Percentiles rank a stretch among this genome's conserved stretches.
These are phyloP conservation scores for Clarias fuscus DNA, from an alignment of 2,797 vertebrate species.

Conservation along the genomic window DNA sequence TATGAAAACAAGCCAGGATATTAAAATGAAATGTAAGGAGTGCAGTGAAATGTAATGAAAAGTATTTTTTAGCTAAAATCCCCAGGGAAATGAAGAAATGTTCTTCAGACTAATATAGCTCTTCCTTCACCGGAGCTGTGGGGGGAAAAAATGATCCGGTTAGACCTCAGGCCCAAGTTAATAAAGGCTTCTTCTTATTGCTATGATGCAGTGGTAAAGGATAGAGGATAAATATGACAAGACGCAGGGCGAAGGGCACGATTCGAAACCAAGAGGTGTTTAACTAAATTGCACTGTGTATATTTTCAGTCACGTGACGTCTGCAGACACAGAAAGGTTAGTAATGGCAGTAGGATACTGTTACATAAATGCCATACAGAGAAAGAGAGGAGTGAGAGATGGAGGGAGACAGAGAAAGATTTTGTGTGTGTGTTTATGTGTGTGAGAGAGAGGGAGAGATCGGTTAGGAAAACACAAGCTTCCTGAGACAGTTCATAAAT, in stretches of 20 bases:
- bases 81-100: not conserved
- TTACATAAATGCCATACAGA: not conserved
- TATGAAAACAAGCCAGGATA: slow-evolving; percentile 5
- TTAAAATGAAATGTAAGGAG: not conserved
- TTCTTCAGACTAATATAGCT: slow-evolving; percentile 7
- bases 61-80: not conserved
- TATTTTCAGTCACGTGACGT: not conserved
- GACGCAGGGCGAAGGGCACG: slow-evolving; percentile 11
- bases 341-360: not conserved
- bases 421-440: no score
- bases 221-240: slow-evolving; percentile 19
- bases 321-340: not conserved
- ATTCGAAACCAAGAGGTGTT: slow-evolving; percentile 17
- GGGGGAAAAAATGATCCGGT: not conserved
- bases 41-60: slow-evolving; percentile 5
- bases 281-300: not conserved
- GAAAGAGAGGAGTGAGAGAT: not conserved
- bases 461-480: slow-evolving; percentile 21
- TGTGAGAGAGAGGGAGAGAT: not conserved
- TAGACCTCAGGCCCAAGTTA: slow-evolving; percentile 1
- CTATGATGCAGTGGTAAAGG: slow-evolving; percentile 12
- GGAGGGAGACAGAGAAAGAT: not conserved
- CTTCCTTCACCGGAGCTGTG: not conserved
- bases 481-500: slow-evolving; percentile 28
- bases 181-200: slow-evolving; percentile 32